Conservation (phyloP, 1,140 invertebrate genomes). For the Halesus radiatus region DNA sequence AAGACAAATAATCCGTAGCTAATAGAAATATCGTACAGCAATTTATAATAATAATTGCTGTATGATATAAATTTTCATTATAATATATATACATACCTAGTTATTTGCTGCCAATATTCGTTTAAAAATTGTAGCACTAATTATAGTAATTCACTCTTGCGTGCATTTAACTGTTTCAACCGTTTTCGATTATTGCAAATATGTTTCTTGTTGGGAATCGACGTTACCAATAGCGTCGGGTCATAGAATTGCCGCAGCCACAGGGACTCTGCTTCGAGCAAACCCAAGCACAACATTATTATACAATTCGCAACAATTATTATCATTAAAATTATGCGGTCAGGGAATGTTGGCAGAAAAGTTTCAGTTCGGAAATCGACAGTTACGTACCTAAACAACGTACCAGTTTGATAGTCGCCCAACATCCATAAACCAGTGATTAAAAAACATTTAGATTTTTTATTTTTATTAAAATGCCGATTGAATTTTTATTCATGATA, state of each 20-base stretch:
- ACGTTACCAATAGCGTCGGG: not conserved
- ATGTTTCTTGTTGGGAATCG: not conserved
- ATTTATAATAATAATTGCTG: too few species aligned
- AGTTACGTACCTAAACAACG: too few species aligned
- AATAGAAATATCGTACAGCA: too few species aligned
- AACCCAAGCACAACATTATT: not conserved
- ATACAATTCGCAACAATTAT: slow-evolving; percentile 21
- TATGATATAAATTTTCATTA: too few species aligned
- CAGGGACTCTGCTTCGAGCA: slow-evolving; percentile 16
- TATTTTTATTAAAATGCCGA: too few species aligned
- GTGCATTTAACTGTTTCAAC: not conserved
- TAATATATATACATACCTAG: too few species aligned
- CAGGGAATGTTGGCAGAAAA: not conserved
- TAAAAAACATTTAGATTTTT: too few species aligned
- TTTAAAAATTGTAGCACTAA: not conserved
- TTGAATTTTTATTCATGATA: too few species aligned
- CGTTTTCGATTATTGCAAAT: slow-evolving; percentile 1
- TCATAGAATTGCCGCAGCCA: slow-evolving; percentile 8
- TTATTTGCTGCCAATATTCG: not conserved
- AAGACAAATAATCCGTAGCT: too few species aligned
- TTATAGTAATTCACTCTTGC: not conserved
- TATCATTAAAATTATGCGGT: slow-evolving; percentile 33
- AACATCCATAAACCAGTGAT: too few species aligned
- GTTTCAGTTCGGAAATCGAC: slow-evolving; percentile 8
- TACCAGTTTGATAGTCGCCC: too few species aligned